phyloP scores from a whole-genome alignment of 2,797 vertebrate species.

The Enteromius unitaeniatus region DNA sequence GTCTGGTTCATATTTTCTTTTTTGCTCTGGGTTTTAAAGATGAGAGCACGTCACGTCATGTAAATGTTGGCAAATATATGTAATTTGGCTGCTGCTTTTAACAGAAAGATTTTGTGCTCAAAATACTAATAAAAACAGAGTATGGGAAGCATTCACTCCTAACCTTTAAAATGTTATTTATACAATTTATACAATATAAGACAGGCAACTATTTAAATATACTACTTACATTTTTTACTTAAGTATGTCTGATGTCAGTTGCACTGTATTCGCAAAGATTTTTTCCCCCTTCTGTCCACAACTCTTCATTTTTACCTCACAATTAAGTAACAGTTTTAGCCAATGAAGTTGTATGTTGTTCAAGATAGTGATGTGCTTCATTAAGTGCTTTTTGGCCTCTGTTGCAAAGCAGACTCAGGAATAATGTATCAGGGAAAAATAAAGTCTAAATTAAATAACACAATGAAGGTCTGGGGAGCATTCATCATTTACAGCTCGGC shows the following conservation, averaged over 20 bases:
- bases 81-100: background rate
- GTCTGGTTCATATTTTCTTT: background rate
- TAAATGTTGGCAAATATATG: background rate
- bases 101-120: background rate
- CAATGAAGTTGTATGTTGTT: background rate
- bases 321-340: background rate
- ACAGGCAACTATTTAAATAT: background rate
- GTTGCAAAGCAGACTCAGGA: background rate
- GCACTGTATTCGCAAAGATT: background rate
- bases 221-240: background rate
- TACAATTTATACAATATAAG: background rate
- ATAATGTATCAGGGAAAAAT: background rate
- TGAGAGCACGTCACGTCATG: background rate
- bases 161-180: background rate
- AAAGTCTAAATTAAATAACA: background rate
- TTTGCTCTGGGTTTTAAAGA: background rate
- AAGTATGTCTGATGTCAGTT: background rate
- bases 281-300: background rate
- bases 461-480: background rate
- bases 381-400: background rate
- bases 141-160: too few species aligned
- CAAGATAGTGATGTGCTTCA: background rate
- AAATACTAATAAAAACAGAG: background rate
- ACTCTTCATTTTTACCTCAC: background rate
- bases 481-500: background rate